Conservation (phyloP, 2,797 vertebrate genomes). For the Aldrovandia affinis region DNA sequence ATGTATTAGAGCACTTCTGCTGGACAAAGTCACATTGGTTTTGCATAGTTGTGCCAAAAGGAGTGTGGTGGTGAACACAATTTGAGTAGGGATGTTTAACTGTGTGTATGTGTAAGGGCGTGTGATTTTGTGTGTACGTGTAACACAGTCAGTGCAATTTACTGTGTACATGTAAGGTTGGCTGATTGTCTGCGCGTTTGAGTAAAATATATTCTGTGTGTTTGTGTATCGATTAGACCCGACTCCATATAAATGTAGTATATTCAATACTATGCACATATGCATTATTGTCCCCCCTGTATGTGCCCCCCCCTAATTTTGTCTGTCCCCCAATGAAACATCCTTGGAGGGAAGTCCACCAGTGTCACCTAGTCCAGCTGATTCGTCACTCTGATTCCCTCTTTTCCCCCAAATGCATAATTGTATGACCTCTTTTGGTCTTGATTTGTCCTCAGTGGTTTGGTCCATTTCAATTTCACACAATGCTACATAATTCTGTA, state of each 20-base stretch:
- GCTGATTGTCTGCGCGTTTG: not conserved
- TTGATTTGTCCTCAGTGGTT: not conserved
- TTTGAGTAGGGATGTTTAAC: not conserved
- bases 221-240: not conserved
- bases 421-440: not conserved
- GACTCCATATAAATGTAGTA: too few species aligned
- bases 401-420: not conserved
- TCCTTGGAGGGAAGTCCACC: not conserved
- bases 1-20: not conserved
- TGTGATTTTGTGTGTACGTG: not conserved
- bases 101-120: not conserved
- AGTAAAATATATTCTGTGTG: too few species aligned
- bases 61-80: not conserved
- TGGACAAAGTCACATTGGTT: not conserved
- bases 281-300: too few species aligned
- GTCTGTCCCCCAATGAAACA: not conserved
- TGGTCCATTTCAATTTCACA: not conserved
- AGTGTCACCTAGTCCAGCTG: not conserved
- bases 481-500: not conserved
- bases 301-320: too few species aligned
- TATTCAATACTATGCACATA: too few species aligned
- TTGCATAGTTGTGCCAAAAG: not conserved
- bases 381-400: not conserved
- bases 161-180: not conserved
- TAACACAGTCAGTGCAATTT: not conserved